phyloP scores from a whole-genome alignment of 2,113 vertebrate species.

The Symphodus melops region DNA sequence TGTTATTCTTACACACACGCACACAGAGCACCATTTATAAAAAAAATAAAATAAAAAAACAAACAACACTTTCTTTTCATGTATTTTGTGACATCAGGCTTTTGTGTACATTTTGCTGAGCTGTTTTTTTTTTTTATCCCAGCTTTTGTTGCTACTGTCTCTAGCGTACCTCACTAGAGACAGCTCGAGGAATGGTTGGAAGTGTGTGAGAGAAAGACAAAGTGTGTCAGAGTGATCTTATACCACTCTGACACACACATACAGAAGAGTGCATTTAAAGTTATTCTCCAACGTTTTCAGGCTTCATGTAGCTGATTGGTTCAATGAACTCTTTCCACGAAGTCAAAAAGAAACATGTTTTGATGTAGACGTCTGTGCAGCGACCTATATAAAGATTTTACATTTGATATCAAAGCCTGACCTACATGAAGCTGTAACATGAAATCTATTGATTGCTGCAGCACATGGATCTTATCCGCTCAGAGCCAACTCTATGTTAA shows the following conservation, averaged over 20 bases:
- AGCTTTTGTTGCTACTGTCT: too few relatives aligned
- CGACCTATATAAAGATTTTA: constrained; percentile 28
- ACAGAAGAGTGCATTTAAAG: background rate
- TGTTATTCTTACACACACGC: background rate
- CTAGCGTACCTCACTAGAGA: too few relatives aligned
- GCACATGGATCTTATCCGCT: constrained; percentile 34
- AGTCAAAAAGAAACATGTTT: background rate
- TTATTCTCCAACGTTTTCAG: background rate
- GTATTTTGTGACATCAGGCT: too few relatives aligned
- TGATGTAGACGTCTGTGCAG: background rate
- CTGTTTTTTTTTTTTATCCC: too few relatives aligned
- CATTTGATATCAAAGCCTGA: constrained; percentile 24
- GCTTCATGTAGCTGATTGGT: background rate
- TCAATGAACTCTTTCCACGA: constrained; percentile 1
- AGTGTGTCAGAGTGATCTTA: background rate
- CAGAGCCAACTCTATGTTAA: constrained; percentile 28
- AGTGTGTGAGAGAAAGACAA: too few relatives aligned
- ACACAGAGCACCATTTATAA: too few relatives aligned
- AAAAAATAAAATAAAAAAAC: too few relatives aligned
- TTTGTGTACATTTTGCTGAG: too few relatives aligned
- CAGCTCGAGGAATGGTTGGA: too few relatives aligned
- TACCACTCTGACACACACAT: background rate
- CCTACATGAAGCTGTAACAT: constrained; percentile 35
- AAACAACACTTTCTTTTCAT: too few relatives aligned
- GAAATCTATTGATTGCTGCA: constrained; percentile 42